phyloP scores from a whole-genome alignment of 2,113 vertebrate genomes.

The Amblyopsis rosae region DNA sequence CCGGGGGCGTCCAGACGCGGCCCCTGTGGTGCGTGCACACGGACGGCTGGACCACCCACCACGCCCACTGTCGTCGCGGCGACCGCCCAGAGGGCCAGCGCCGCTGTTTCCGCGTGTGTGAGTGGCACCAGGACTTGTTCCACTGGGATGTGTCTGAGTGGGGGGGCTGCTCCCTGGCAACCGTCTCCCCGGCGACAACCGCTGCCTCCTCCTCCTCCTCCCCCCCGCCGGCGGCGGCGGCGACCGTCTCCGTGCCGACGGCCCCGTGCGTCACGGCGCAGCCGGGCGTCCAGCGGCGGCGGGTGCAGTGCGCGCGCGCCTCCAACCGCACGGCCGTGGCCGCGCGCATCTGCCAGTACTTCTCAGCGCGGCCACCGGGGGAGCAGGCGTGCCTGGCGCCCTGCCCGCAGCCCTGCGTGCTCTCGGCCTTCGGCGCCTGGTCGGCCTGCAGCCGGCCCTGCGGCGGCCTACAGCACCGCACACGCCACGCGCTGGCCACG shows the following conservation, averaged over 20 bases:
- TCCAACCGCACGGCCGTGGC: conserved; percentile 81
- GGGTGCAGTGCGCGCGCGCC: conserved; percentile 82
- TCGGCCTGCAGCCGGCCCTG: conserved; percentile 84
- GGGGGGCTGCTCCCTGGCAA: conserved; percentile 80
- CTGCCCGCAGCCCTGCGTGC: conserved; percentile 90
- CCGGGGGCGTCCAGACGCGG: conserved; percentile 83
- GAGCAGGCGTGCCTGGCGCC: conserved; percentile 95
- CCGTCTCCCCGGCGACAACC: conserved; percentile 45
- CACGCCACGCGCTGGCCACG: conserved; percentile 80
- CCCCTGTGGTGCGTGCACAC: conserved; percentile 90
- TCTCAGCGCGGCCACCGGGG: conserved; percentile 77
- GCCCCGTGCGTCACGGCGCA: conserved; percentile 87
- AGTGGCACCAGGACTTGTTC: conserved; percentile 93
- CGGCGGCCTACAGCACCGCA: conserved; percentile 81
- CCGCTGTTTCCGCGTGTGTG: conserved; percentile 91
- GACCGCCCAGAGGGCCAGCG: conserved; percentile 84
- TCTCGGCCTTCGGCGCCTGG: conserved; percentile 88
- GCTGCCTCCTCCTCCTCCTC: too few relatives aligned
- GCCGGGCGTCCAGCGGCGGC: conserved; percentile 88
- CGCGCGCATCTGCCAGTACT: conserved; percentile 87
- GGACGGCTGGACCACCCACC: conserved; percentile 90
- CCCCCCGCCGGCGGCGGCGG: conserved; percentile 56
- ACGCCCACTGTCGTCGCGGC: conserved; percentile 82
- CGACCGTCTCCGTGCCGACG: conserved; percentile 14
- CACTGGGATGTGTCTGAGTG: conserved; percentile 90